phyloP scores from a whole-genome alignment of 1,140 invertebrate genomes.

The Saccostrea glomerata region DNA sequence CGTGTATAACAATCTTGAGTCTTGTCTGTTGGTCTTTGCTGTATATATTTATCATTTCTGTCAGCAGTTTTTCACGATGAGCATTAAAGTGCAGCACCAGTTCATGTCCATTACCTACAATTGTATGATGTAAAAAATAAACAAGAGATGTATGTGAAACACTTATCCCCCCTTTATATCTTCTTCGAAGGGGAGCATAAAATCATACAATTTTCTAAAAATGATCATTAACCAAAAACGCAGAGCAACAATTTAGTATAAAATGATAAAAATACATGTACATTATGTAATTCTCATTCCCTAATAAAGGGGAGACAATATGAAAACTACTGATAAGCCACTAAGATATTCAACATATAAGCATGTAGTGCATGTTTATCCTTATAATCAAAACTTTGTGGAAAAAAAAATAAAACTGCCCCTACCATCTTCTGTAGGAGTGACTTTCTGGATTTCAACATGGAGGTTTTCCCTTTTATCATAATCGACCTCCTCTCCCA shows the following conservation, averaged over 20 bases:
- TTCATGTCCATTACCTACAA: constrained; percentile 70
- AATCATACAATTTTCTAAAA: no score
- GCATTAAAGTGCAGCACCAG: constrained; percentile 69
- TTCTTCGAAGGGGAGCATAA: not conserved
- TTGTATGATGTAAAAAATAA: not conserved
- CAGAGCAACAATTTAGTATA: no score
- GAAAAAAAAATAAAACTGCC: not conserved
- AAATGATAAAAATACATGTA: no score
- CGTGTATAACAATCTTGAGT: constrained; percentile 67
- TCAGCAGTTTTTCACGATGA: constrained; percentile 73
- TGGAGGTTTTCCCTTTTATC: constrained; percentile 67
- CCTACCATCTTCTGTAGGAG: constrained; percentile 68
- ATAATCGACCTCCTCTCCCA: constrained; percentile 63
- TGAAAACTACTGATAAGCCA: no score
- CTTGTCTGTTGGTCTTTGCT: constrained; percentile 56
- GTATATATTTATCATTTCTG: constrained; percentile 67
- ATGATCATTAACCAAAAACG: no score
- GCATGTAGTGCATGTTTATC: no score
- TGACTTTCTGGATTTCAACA: constrained; percentile 59
- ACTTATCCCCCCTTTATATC: no score
- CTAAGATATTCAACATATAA: no score
- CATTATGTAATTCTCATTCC: no score
- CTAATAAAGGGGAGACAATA: no score
- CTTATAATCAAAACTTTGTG: no score
- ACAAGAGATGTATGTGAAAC: not conserved